phyloP scores from a whole-genome alignment of 2,797 vertebrate genomes.

The Sebastes baramenuke region DNA sequence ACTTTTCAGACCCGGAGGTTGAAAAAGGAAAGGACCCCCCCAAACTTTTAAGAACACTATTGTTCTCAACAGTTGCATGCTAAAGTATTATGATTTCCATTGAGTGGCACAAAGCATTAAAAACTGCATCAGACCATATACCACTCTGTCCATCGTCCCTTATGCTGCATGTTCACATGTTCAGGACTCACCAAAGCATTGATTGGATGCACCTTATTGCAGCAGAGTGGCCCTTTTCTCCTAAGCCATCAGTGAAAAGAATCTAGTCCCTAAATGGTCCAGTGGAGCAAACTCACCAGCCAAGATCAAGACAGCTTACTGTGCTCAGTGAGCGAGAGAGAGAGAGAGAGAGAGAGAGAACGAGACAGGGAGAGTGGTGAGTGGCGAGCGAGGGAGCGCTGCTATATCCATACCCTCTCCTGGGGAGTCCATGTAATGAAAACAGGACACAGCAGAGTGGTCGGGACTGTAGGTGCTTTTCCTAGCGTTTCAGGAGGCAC shows the following conservation, averaged over 20 bases:
- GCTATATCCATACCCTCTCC: constrained; percentile 52
- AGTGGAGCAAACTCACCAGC: constrained; percentile 49
- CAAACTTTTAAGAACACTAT: background rate
- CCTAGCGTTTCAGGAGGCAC: constrained; percentile 38
- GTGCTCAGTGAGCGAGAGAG: constrained; percentile 44
- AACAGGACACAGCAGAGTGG: constrained; percentile 66
- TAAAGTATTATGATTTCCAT: background rate
- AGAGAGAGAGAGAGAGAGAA: background rate
- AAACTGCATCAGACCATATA: background rate
- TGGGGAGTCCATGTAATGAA: constrained; percentile 63
- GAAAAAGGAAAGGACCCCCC: background rate
- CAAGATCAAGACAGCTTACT: constrained; percentile 56
- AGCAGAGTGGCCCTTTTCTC: constrained; percentile 5
- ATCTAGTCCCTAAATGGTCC: constrained; percentile 51
- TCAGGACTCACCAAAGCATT: background rate
- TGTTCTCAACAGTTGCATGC: too few species aligned
- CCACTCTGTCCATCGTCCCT: background rate
- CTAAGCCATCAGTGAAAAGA: constrained; percentile 36
- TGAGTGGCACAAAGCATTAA: background rate
- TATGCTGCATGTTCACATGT: background rate
- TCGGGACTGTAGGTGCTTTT: constrained; percentile 47
- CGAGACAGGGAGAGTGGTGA: constrained; percentile 7
- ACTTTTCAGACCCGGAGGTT: too few species aligned
- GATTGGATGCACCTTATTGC: constrained; percentile 17
- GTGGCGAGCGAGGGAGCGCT: constrained; percentile 9